phyloP scores from a whole-genome alignment of 2,888 invertebrate species.

The Pyrrhia umbra region DNA sequence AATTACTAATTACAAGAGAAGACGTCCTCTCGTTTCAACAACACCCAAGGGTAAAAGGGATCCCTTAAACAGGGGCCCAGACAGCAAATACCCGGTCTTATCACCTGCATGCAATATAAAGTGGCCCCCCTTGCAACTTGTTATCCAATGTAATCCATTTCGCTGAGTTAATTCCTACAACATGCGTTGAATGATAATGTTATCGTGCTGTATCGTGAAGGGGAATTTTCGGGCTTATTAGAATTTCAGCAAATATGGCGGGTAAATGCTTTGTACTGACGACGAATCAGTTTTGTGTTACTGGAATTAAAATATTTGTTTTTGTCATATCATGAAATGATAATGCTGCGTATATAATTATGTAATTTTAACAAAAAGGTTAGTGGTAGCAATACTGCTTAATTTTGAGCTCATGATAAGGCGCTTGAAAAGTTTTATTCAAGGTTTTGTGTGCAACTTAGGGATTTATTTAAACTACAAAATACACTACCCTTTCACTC shows the following conservation, averaged over 20 bases:
- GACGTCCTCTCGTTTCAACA: slow-evolving; percentile 36
- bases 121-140: slow-evolving; percentile 38
- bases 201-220: slow-evolving; percentile 14
- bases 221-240: slow-evolving; percentile 44
- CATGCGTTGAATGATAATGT: slow-evolving; percentile 47
- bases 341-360: no score
- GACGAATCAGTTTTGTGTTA: not conserved
- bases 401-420: no score
- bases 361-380: no score
- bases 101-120: slow-evolving; percentile 58
- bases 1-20: slow-evolving; percentile 36
- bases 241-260: slow-evolving; percentile 24
- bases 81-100: slow-evolving; percentile 44
- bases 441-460: no score
- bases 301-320: no score
- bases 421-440: no score
- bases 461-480: no score
- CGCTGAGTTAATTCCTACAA: slow-evolving; percentile 47
- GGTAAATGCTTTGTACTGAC: not conserved
- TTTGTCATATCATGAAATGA: no score
- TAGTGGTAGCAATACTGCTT: no score
- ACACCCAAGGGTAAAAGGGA: slow-evolving; percentile 33
- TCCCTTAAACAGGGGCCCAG: slow-evolving; percentile 6
- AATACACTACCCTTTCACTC: no score
- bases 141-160: slow-evolving; percentile 51